Evolutionary conservation across 2,797 vertebrate genomes (phyloP).

Genomic region (Cuniculus paca): DNA sequence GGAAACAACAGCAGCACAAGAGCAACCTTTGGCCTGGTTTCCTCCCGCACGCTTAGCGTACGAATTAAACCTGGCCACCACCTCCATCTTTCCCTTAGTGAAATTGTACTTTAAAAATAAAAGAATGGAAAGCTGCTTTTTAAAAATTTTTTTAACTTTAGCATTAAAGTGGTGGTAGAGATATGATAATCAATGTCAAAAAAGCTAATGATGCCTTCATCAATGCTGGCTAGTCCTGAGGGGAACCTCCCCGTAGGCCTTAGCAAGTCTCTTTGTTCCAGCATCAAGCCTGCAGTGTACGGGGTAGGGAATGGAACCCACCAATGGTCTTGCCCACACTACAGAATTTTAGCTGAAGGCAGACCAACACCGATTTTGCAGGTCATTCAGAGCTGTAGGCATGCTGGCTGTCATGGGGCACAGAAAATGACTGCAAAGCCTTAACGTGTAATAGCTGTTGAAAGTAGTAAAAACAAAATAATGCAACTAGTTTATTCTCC

Average conservation of each 20-base stretch:
- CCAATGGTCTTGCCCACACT: rapidly evolving
- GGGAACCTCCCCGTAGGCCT: constrained; percentile 53
- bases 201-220: neutral
- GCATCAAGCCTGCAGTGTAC: constrained; percentile 34
- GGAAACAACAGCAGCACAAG: neutral
- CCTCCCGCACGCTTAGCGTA: neutral
- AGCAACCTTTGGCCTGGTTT: neutral
- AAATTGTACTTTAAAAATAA: constrained; percentile 21
- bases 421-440: neutral
- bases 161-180: neutral
- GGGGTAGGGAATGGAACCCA: neutral
- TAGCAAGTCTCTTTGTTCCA: constrained; percentile 51
- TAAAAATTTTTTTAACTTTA: constrained; percentile 10
- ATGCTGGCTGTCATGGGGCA: neutral
- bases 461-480: constrained; percentile 16
- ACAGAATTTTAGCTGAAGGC: neutral
- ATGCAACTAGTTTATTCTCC: constrained; percentile 4
- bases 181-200: neutral
- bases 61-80: neutral
- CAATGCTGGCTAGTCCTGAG: neutral
- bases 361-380: neutral
- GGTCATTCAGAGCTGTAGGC: neutral
- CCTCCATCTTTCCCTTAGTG: neutral
- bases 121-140: neutral
- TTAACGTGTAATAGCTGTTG: neutral